Base-by-base conservation (phyloP, 2,113 vertebrate species). In the Tinamus guttatus region DNA sequence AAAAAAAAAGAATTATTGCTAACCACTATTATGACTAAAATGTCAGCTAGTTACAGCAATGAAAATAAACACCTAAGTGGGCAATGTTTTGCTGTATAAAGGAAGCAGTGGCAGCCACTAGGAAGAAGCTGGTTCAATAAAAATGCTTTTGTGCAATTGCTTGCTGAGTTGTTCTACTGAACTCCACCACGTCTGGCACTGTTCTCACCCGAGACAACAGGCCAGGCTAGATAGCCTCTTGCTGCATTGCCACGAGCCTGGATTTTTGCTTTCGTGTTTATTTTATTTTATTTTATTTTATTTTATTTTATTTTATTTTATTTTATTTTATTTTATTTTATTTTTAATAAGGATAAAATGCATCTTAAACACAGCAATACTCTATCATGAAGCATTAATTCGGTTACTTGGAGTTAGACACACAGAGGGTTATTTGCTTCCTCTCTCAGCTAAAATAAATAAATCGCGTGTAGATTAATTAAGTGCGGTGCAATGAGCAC, bases 1-100 rank as follows among this genome's bases (percentile, higher is more conserved):
- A 94, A 90, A 95, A 94, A 85, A 34, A 73, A 94, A 90, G 96
- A 94, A 85, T 34, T 65, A 76, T 87, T 87, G 67, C 69, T 71
- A 90, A 87, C 74, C 65, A 81, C 19, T 84, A 77, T 47, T 87
- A 11, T 52, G n/a, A 68, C 41, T 85, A 13, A 68, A 85, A 86
- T 70, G 19, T 19, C 77, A 76, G 65, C 41, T 92, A 78, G 81
- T 96, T 92, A 87, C n/a, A 75, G 41, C 59, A 52, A 84, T 43
- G 87, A 76, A 96, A 92, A 73, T 28, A 94, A 94, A 85, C 87
- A 84, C 38, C 47, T 25, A 3, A 27, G 34, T 24, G 62, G 70
- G 34, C n/a, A 91, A 43, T 1, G 1, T 10, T 76, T 65, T 9
- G 1, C 28, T 21, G 5, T 2, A 4, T 6, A 51, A 81, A 90